Evolutionary conservation across 2,797 vertebrate species (phyloP).

Genomic region (Limnodromus scolopaceus): DNA sequence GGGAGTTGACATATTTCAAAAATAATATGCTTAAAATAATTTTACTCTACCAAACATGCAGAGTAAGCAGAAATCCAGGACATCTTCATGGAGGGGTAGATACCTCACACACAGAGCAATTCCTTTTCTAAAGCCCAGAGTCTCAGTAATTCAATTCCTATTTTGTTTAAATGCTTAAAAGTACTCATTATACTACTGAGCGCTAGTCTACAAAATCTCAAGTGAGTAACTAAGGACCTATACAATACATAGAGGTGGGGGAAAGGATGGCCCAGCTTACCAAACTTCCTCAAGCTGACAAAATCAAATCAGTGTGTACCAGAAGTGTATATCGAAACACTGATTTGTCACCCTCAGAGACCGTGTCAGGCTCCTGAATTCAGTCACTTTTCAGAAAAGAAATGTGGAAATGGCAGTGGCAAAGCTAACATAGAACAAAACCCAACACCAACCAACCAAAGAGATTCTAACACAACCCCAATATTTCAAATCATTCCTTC

Average conservation of each 20-base stretch:
- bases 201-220: background rate
- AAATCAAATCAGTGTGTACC: background rate
- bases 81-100: background rate
- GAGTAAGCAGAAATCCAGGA: background rate
- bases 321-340: background rate
- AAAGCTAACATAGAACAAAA: background rate
- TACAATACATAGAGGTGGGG: background rate
- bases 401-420: background rate
- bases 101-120: background rate
- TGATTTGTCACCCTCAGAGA: background rate
- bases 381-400: background rate
- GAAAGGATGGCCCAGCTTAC: background rate
- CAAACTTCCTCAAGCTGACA: background rate
- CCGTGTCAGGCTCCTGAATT: background rate
- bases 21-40: background rate
- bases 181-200: background rate
- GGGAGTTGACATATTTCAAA: slow-evolving; percentile 30
- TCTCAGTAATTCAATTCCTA: background rate
- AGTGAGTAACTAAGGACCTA: background rate
- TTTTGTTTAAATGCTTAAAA: background rate
- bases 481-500: background rate
- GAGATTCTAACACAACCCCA: background rate
- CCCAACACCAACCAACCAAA: background rate
- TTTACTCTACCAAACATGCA: background rate
- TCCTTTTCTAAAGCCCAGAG: background rate